A percentile compares a stretch with the other conserved stretches of the same genome.
Conservation (phyloP, 2,797 vertebrate species). For the Scolopax rusticola region DNA sequence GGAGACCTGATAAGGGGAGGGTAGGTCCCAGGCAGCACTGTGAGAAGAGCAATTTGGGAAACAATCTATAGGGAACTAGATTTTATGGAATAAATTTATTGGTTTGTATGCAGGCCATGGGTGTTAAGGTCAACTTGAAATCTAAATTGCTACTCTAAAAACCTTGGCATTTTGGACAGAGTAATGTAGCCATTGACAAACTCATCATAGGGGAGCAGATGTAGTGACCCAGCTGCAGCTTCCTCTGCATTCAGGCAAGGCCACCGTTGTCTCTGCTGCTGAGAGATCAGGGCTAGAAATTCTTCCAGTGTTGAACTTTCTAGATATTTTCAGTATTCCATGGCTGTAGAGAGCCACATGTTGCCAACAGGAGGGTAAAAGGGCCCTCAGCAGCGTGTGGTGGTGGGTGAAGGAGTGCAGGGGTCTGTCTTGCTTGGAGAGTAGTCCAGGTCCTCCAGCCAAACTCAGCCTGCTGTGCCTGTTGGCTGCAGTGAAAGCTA, state of each 20-base stretch:
- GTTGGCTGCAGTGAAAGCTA: neutral
- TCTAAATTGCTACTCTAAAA: neutral
- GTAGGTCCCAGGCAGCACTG: neutral
- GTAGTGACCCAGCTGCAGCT: neutral
- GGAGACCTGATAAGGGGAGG: neutral
- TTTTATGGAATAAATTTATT: neutral
- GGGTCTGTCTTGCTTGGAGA: neutral
- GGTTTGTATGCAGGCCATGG: rapidly evolving
- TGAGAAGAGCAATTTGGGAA: neutral
- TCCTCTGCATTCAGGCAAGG: neutral
- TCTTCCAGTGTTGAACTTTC: neutral
- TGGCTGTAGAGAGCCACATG: neutral
- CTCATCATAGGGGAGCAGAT: neutral
- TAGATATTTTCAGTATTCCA: neutral
- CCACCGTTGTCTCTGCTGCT: neutral
- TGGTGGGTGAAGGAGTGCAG: neutral
- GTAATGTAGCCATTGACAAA: rapidly evolving
- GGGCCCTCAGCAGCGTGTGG: neutral
- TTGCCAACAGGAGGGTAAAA: neutral
- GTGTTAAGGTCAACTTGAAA: neutral
- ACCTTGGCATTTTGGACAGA: rapidly evolving
- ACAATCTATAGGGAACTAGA: neutral
- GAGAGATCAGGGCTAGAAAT: no score
- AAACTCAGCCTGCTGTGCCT: neutral
- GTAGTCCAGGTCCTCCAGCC: neutral